Evolutionary conservation across 2,888 invertebrate genomes (phyloP), one percentile per base, ranked within the genome.

Genomic region (Drosophila subquinaria): DNA sequence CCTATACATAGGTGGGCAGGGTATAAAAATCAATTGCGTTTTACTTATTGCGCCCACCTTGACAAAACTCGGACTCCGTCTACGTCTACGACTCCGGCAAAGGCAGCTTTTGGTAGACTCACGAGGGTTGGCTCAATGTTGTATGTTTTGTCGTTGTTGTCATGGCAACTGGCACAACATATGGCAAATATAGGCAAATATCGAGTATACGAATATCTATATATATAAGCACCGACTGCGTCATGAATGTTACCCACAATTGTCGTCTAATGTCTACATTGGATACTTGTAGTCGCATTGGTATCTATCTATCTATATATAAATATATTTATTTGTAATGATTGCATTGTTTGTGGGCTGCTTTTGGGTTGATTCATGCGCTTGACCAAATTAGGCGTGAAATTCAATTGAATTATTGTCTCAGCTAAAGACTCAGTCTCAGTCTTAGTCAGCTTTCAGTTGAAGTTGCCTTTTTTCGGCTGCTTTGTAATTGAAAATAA

Each of bases 311-410:
- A 52, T 33, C 23, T 15, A 30, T 23, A 15, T 48, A 27, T n/a
- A 20, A 10, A 50, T 27, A 43, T 42, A 42, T 33, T 36, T 66
- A 33, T 57, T 48, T 69, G 65, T 57, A 63, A 36, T 48, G 43
- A 51, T 60, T 79, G 71, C 75, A 71, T 69, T 74, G 53, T 70
- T 73, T 57, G 72, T 83, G 67, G 71, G 77, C 63, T 59, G 76
- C 61, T 56, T 53, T 73, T 66, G 64, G 64, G 62, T 56, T 78
- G 74, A 74, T 74, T 78, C 79, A 75, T 60, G 56, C 56, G 23
- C 51, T 65, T 81, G 87, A 73, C 82, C 82, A 81, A 83, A 83
- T 86, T 83, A 61, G 84, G 87, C 81, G 74, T 69, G 84, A 83
- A 79, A 74, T 79, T 83, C 79, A 86, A 86, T 83, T 83, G 79